Evolutionary conservation across 2,888 invertebrate species (phyloP).

Genomic region (Phoenoteleia sp.): DNA sequence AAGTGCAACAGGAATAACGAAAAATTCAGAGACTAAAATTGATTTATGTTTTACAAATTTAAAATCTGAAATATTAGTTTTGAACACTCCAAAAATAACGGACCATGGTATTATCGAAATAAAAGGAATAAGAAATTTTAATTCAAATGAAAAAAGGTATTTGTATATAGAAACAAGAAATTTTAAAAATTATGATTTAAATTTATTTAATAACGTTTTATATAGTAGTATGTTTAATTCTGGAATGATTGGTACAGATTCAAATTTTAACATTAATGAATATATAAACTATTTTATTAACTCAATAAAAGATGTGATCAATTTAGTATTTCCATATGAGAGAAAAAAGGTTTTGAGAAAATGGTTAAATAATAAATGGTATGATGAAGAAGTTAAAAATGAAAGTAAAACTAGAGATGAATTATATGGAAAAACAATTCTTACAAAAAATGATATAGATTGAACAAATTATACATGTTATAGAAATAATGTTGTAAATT

Average conservation of each 20-base stretch:
- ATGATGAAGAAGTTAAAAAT: background rate
- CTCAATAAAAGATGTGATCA: background rate
- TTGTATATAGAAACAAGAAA: background rate
- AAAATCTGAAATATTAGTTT: no score
- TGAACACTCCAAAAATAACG: background rate
- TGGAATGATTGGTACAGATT: background rate
- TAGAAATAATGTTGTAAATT: background rate
- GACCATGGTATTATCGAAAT: background rate
- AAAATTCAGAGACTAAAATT: background rate
- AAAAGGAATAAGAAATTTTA: background rate
- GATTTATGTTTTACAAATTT: background rate
- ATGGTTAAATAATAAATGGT: conserved; percentile 2
- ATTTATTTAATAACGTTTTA: background rate
- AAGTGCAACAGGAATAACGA: background rate
- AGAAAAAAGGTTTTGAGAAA: background rate
- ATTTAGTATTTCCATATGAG: background rate
- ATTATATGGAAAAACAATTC: background rate
- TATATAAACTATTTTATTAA: background rate
- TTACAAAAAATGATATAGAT: background rate
- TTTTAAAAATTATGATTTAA: background rate
- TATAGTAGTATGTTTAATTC: background rate
- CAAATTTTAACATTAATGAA: background rate
- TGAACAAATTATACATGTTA: background rate
- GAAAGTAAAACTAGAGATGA: background rate
- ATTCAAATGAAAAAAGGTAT: background rate